phyloP scores from a whole-genome alignment of 2,888 invertebrate species.

The Notocelia uddmanniana region DNA sequence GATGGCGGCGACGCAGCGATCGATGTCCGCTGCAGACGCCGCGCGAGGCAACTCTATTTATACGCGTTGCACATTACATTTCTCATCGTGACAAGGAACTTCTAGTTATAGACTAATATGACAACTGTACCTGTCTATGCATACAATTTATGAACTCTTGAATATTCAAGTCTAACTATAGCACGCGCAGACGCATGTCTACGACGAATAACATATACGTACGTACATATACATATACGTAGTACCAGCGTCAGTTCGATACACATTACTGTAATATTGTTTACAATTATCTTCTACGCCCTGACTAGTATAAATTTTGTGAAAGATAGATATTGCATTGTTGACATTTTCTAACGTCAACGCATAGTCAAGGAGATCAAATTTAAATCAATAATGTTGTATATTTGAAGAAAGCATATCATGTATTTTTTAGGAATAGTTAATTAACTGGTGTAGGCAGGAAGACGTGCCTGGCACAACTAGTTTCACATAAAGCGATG shows the following conservation, averaged over 20 bases:
- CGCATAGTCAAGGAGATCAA: not conserved
- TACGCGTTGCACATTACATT: slow-evolving; percentile 76
- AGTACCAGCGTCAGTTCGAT: slow-evolving; percentile 1
- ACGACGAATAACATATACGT: slow-evolving; percentile 5
- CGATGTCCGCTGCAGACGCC: slow-evolving; percentile 82
- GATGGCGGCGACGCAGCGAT: slow-evolving; percentile 85
- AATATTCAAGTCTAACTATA: slow-evolving; percentile 7
- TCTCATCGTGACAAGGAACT: slow-evolving; percentile 66
- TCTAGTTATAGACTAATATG: slow-evolving; percentile 39
- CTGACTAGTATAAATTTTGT: not conserved
- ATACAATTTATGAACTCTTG: slow-evolving; percentile 21
- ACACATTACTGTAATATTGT: slow-evolving; percentile 6
- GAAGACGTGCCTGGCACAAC: slow-evolving; percentile 32
- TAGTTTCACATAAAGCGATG: slow-evolving; percentile 37
- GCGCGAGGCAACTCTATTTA: slow-evolving; percentile 82
- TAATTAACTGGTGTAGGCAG: slow-evolving; percentile 23
- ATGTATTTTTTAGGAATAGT: slow-evolving; percentile 10
- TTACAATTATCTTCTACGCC: slow-evolving; percentile 10
- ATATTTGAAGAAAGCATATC: slow-evolving; percentile 6
- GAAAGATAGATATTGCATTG: not conserved
- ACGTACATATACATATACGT: too few species aligned
- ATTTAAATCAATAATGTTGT: slow-evolving; percentile 9
- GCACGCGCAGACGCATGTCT: slow-evolving; percentile 17
- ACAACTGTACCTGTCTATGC: slow-evolving; percentile 16
- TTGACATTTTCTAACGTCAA: slow-evolving; percentile 32